Base-by-base conservation (phyloP, 1,140 invertebrate species). In the Trichoplusia ni region DNA sequence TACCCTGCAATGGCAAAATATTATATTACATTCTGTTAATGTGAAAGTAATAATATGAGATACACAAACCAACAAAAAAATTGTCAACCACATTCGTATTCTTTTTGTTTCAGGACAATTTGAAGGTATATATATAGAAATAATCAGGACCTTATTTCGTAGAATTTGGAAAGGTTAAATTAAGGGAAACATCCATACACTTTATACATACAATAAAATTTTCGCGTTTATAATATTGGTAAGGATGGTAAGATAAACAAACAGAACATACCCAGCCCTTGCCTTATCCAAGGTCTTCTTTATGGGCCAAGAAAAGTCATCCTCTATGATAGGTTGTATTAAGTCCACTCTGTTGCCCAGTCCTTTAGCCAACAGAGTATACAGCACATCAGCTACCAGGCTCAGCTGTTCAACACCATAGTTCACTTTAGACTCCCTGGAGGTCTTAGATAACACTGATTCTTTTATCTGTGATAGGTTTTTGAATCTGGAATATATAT, bases 341-440 rank as follows among this genome's bases (percentile, higher is more conserved):
- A 92, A 71, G 6, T 83, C 70, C 0, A 95, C 86, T 74, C 95
- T 89, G 14, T 94, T 75, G 0, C 87, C 91, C 1, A 96, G 78
- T 19, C 94, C 95, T 87, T 92, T 91, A 16, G 86, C 79, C 1
- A 97, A 71, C 0, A 93, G 58, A 2, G 84, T 27, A 31, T 81
- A 49, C 11, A 91, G 13, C 0, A 90, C 62, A 33, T 92, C 86
- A 1, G 87, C 78, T 7, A 90, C 82, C 7, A 92, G 75, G 1
- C 77, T 60, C 19, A 91, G 79, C 14, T 91, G 81, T 68, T 93
- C 86, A 14, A 89, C 47, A 1, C 91, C 92, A 58, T 91, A 92
- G 75, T 94, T 91, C 1, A 93, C 63, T 81, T 86, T 89, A 6
- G 80, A 67, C 2, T 84, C 60, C 13, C 79, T 71, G 1, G 69